Conservation (phyloP, 2,113 vertebrate genomes). For the Eulemur rufifrons region DNA sequence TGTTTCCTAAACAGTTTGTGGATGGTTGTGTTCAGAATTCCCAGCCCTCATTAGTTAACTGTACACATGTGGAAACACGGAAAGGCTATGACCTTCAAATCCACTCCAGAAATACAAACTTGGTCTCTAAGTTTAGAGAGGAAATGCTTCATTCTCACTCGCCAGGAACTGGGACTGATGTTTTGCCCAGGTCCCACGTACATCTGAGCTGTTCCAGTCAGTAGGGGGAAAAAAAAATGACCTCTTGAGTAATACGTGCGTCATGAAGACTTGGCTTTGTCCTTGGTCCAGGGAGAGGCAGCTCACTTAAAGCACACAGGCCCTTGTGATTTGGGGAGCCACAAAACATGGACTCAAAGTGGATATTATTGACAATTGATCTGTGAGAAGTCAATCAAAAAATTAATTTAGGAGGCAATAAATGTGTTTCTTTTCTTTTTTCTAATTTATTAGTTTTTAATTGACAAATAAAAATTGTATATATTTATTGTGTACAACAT, state of each 20-base stretch:
- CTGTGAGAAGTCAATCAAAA: not conserved
- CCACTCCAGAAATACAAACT: slow-evolving; percentile 43
- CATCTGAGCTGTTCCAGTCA: not conserved
- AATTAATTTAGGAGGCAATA: not conserved
- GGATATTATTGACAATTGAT: not conserved
- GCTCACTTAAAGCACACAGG: not conserved
- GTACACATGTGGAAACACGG: slow-evolving; percentile 13
- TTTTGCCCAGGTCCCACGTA: slow-evolving; percentile 34
- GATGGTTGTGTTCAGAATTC: slow-evolving; percentile 6
- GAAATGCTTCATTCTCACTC: slow-evolving; percentile 8
- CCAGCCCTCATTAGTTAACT: slow-evolving; percentile 26
- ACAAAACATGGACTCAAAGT: not conserved
- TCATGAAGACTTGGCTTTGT: not conserved
- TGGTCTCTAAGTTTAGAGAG: slow-evolving; percentile 46
- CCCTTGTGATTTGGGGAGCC: not conserved
- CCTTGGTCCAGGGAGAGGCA: not conserved
- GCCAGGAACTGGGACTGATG: slow-evolving; percentile 36
- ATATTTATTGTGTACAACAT: not conserved
- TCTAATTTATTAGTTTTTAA: not conserved
- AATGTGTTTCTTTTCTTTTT: not conserved
- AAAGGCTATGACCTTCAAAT: slow-evolving; percentile 42
- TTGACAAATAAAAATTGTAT: not conserved
- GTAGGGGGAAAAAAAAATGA: not conserved
- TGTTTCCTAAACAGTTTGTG: slow-evolving; percentile 40
- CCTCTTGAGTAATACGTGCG: not conserved